Percentiles rank a stretch among this genome's conserved stretches.
Evolutionary conservation across 53 echinoderm and acorn worm species (phyloP).

Genomic region (Holothuria leucospilota): DNA sequence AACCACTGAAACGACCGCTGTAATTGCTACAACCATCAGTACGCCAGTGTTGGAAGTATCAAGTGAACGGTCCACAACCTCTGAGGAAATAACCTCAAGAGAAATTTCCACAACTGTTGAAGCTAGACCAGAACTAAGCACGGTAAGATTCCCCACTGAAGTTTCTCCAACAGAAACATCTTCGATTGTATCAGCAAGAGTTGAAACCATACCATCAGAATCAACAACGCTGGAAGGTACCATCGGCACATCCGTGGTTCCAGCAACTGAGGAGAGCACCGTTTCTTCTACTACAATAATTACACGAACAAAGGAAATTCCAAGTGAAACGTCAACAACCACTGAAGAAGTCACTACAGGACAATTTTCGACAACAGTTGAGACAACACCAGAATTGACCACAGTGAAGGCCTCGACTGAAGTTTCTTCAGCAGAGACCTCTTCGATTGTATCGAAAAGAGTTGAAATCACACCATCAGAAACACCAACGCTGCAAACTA

Average conservation of each 20-base stretch:
- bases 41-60: background rate
- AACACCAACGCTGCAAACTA: background rate
- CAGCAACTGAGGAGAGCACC: background rate
- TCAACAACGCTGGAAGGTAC: background rate
- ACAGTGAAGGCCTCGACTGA: too few relatives aligned
- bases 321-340: too few relatives aligned
- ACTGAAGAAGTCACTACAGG: too few relatives aligned
- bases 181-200: slow-evolving; percentile 2
- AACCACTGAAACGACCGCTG: background rate
- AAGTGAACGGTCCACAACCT: background rate
- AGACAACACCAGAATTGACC: too few relatives aligned
- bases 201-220: too few relatives aligned
- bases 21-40: background rate
- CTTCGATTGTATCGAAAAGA: background rate
- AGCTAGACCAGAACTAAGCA: background rate
- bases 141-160: background rate
- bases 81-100: background rate
- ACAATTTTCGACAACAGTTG: too few relatives aligned
- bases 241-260: background rate
- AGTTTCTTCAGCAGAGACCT: background rate
- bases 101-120: slow-evolving; percentile 9
- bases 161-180: background rate
- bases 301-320: background rate
- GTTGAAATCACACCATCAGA: background rate
- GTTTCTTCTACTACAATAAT: background rate